Base-by-base conservation (phyloP, 2,797 vertebrate species). In the Phoeniculus purpureus region DNA sequence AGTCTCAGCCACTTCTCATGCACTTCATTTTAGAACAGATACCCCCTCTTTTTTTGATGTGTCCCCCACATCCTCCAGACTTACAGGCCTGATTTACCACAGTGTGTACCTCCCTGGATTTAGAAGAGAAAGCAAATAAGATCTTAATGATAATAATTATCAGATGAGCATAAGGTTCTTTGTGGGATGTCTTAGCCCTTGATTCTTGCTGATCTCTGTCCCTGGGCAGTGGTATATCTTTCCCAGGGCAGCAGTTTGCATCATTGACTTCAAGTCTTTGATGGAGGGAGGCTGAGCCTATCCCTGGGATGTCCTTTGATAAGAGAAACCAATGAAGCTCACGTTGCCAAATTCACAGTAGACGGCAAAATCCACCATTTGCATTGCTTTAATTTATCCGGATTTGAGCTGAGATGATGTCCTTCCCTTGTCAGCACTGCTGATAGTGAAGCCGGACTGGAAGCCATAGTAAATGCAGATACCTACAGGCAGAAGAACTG, bases 61-160 rank as follows among this genome's bases (percentile, higher is more conserved):
- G 9, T 21, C 5, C 47, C 78, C 73, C 82, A 51, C 25, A 54
- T 75, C 54, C 59, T 72, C 16, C 62, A 75, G 85, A 86, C 70
- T 84, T 86, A 66, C 22, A 73, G 67, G 20, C 68, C 43, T 91
- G 21, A 81, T 71, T 85, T 95, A 75, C 94, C 59, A 66, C 68
- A 91, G 80, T 43, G 43, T 43, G 8, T 85, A 85, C 66, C 31
- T 95, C 75, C 20, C 55, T 87, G 75, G 48, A 71, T 92, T 74
- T 76, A 45, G 80, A 93, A 92, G 90, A 81, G 66, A 84, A 67
- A 85, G 71, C 34, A 73, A 91, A 77, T 90, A 72, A 93, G 82
- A 48, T 78, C 65, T 86, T 10, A 12, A 82, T 90, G 92, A 68
- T 7, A 65, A 43, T 84, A 94, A 95, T 91, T 91, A 89, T 80